Evolutionary conservation across 1,140 invertebrate genomes (phyloP).

Genomic region (Drosophila arizonae): DNA sequence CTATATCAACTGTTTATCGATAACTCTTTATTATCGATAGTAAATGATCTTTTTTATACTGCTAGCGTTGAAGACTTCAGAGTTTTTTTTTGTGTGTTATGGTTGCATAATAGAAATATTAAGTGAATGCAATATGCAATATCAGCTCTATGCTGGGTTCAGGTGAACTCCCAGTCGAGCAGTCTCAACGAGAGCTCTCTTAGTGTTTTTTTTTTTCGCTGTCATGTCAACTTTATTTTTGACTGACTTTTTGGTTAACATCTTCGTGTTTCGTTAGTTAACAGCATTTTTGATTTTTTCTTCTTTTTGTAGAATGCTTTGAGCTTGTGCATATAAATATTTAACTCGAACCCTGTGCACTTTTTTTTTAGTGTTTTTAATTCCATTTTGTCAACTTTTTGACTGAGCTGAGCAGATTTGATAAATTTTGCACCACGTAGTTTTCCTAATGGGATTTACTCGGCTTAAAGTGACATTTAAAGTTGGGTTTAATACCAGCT

Average conservation of each 20-base stretch:
- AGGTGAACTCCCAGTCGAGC: no score
- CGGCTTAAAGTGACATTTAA: neutral
- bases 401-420: neutral
- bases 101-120: no score
- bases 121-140: no score
- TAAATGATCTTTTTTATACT: no score
- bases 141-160: no score
- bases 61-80: no score
- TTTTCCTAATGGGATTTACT: neutral
- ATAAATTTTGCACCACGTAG: neutral
- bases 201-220: neutral
- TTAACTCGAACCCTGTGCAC: neutral
- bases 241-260: constrained; percentile 28
- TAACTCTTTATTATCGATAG: no score
- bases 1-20: no score
- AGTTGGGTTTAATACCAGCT: neutral
- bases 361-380: constrained; percentile 1
- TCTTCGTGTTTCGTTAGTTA: constrained; percentile 15
- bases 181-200: no score
- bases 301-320: constrained; percentile 11
- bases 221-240: constrained; percentile 22
- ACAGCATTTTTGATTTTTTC: constrained; percentile 2
- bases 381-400: constrained; percentile 17
- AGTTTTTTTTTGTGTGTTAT: no score
- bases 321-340: constrained; percentile 21